A percentile compares a stretch with the other conserved stretches of the same genome.
These are phyloP conservation scores for Gnathonemus echidnorhynchus DNA, from an alignment of 2,113 vertebrate genomes.

Conservation along the genomic window DNA sequence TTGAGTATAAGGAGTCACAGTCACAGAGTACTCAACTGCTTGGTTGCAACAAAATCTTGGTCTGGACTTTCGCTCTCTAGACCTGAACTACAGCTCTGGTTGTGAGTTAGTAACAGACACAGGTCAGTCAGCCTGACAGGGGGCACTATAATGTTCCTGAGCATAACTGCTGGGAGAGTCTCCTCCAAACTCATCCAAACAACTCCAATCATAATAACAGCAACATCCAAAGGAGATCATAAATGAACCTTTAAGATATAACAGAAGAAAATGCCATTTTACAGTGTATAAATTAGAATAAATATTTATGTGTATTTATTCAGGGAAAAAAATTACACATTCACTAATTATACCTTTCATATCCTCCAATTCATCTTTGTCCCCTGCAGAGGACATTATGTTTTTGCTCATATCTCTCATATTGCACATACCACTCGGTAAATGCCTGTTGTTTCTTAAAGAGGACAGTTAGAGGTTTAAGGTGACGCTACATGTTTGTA, in stretches of 20 bases:
- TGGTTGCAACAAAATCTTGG: background rate
- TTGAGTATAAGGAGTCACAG: background rate
- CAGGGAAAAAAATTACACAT: background rate
- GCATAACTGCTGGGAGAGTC: background rate
- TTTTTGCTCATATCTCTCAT: too few relatives aligned
- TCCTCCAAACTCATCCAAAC: background rate
- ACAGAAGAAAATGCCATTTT: background rate
- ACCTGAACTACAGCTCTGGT: background rate
- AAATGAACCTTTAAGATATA: background rate
- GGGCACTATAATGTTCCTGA: background rate
- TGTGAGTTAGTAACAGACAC: background rate
- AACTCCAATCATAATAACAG: background rate
- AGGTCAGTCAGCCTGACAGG: background rate
- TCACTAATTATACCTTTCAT: background rate
- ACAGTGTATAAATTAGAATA: conserved; percentile 8
- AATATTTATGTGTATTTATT: background rate
- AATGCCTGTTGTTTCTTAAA: too few relatives aligned
- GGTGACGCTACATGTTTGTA: too few relatives aligned
- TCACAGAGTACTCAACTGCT: background rate
- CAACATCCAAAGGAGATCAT: background rate
- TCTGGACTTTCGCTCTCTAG: background rate
- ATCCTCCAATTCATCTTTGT: too few relatives aligned
- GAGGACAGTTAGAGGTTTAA: too few relatives aligned
- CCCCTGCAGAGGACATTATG: too few relatives aligned
- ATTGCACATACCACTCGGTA: too few relatives aligned